Conservation (phyloP, 2,113 vertebrate genomes). For the Vulpes vulpes region DNA sequence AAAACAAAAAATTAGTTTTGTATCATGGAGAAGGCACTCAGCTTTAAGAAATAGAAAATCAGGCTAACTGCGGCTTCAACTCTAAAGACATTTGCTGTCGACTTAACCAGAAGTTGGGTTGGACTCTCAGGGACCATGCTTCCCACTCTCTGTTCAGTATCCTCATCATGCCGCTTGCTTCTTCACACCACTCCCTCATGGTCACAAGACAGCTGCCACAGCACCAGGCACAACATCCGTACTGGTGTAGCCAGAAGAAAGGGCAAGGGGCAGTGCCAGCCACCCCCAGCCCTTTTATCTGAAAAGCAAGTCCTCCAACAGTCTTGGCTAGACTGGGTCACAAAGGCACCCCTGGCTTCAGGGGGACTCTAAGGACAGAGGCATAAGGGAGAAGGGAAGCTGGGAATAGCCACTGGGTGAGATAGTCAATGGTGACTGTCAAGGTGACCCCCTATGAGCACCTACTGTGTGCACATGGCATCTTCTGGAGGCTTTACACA, state of each 20-base stretch:
- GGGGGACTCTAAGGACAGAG: not conserved
- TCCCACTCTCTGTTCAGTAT: not conserved
- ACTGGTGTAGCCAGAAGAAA: not conserved
- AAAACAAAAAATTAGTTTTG: not conserved
- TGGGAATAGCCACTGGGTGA: not conserved
- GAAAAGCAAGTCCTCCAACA: not conserved
- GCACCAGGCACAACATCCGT: not conserved
- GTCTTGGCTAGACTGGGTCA: not conserved
- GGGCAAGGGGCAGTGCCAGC: not conserved
- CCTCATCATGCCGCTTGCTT: not conserved
- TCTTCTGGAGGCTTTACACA: not conserved
- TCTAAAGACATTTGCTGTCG: not conserved
- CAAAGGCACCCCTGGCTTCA: not conserved
- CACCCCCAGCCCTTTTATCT: not conserved
- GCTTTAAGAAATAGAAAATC: not conserved
- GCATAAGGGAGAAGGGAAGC: not conserved
- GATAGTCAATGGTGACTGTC: not conserved
- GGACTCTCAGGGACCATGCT: not conserved
- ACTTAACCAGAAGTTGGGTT: not conserved
- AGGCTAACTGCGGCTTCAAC: not conserved
- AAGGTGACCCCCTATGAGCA: not conserved
- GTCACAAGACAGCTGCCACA: conserved; percentile 28
- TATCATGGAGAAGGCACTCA: not conserved
- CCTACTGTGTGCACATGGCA: not conserved
- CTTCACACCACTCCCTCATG: not conserved